A percentile compares a stretch with the other conserved stretches of the same genome.
Conservation (phyloP, 2,888 invertebrate species). For the Chalcosyrphus nemorum region DNA sequence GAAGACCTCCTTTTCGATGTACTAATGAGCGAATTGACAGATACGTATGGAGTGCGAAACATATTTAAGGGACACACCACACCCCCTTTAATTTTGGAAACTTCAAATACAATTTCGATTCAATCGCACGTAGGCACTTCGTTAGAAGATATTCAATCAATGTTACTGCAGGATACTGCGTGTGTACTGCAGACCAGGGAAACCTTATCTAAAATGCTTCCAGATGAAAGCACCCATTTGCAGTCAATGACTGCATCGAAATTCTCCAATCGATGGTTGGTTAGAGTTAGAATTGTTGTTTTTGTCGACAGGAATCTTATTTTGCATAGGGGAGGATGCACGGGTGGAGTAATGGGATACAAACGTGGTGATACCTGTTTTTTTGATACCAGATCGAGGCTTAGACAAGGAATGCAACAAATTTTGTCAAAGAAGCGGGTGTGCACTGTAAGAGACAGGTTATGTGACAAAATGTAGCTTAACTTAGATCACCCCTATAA, state of each 20-base stretch:
- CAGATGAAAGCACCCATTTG: constrained; percentile 77
- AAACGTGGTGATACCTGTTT: too few relatives aligned
- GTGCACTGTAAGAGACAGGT: too few relatives aligned
- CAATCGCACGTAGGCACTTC: background rate
- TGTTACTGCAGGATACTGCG: constrained; percentile 24
- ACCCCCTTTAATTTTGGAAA: constrained; percentile 1
- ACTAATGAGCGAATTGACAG: constrained; percentile 63
- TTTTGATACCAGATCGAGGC: too few relatives aligned
- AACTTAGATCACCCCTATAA: too few relatives aligned
- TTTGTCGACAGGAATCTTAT: too few relatives aligned
- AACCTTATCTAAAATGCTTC: constrained; percentile 80
- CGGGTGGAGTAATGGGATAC: too few relatives aligned
- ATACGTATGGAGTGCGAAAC: constrained; percentile 30
- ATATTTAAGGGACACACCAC: constrained; percentile 28
- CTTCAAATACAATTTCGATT: background rate
- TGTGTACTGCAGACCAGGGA: constrained; percentile 32
- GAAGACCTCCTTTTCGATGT: background rate
- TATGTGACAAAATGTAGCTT: too few relatives aligned
- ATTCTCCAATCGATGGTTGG: constrained; percentile 31
- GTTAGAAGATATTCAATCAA: constrained; percentile 20
- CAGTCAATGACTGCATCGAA: constrained; percentile 49
- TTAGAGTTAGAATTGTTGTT: constrained; percentile 3
- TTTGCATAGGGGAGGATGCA: too few relatives aligned
- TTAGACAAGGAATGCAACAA: too few relatives aligned
- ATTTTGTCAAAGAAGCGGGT: too few relatives aligned